phyloP scores from a whole-genome alignment of 2,888 invertebrate genomes.

The Pollenia angustigena region DNA sequence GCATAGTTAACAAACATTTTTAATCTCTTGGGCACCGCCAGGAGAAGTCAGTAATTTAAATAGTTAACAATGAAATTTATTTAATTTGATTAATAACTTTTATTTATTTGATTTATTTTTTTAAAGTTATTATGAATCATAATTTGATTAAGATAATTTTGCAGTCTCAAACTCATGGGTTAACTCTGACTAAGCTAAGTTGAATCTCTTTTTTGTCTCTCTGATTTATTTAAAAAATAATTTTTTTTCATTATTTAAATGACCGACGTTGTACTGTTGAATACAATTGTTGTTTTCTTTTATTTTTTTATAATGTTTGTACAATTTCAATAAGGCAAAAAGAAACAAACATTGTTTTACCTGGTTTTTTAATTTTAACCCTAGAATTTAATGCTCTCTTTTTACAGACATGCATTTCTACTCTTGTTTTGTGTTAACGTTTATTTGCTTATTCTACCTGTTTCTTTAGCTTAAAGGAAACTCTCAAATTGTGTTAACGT shows the following conservation, averaged over 20 bases:
- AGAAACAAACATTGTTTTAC: slow-evolving; percentile 67
- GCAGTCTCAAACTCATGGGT: slow-evolving; percentile 34
- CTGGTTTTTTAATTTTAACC: slow-evolving; percentile 44
- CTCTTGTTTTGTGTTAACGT: slow-evolving; percentile 1
- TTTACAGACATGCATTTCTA: not conserved
- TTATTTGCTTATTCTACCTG: slow-evolving; percentile 30
- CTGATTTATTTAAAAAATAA: slow-evolving; percentile 17
- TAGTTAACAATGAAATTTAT: not conserved
- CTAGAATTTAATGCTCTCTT: slow-evolving; percentile 15
- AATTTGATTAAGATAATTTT: not conserved
- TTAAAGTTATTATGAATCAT: too few species aligned
- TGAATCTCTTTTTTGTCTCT: slow-evolving; percentile 45
- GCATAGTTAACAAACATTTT: slow-evolving; percentile 47
- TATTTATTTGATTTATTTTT: not conserved
- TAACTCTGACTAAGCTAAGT: slow-evolving; percentile 64
- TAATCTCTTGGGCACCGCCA: slow-evolving; percentile 40
- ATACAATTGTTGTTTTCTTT: slow-evolving; percentile 17
- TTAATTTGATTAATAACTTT: not conserved
- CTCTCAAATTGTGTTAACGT: slow-evolving; percentile 24
- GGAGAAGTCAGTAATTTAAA: not conserved
- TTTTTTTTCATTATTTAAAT: slow-evolving; percentile 35
- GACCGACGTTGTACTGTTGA: slow-evolving; percentile 8
- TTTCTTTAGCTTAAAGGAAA: slow-evolving; percentile 40
- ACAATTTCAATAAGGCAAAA: slow-evolving; percentile 56
- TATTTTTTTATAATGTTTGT: not conserved